A percentile compares a stretch with the other conserved stretches of the same genome.
Evolutionary conservation across 2,888 invertebrate genomes (phyloP).

Genomic region (Sarcophaga caerulescens): DNA sequence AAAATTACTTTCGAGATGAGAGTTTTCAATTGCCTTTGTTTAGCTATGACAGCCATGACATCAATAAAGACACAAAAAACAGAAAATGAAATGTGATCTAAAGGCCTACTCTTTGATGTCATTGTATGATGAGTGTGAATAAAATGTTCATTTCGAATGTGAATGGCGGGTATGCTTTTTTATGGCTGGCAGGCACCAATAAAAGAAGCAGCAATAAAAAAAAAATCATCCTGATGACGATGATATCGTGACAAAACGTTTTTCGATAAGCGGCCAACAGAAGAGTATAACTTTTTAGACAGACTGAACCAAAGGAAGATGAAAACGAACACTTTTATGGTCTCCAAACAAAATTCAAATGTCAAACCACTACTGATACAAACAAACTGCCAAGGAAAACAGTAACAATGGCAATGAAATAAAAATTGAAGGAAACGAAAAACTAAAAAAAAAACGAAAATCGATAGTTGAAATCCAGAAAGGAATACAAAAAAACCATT

Average conservation of each 20-base stretch:
- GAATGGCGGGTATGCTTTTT: constrained; percentile 7
- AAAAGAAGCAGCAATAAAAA: not conserved
- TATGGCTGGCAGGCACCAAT: constrained; percentile 2
- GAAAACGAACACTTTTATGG: not conserved
- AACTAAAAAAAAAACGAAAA: not conserved
- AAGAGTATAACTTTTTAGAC: constrained; percentile 9
- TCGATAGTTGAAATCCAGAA: too few species aligned
- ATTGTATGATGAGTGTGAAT: not conserved
- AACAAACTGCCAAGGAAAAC: not conserved
- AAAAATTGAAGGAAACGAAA: not conserved
- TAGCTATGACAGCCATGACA: constrained; percentile 16
- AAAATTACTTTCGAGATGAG: constrained; percentile 4
- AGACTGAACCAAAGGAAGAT: not conserved
- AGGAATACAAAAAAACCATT: too few species aligned
- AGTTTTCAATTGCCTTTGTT: not conserved
- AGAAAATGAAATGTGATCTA: too few species aligned
- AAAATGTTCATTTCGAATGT: constrained; percentile 30
- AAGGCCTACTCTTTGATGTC: not conserved
- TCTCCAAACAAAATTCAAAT: constrained; percentile 2
- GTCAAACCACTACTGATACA: not conserved
- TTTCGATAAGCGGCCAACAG: constrained; percentile 43
- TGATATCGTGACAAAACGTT: constrained; percentile 54
- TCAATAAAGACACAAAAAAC: constrained; percentile 4
- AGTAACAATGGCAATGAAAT: not conserved
- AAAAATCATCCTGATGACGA: not conserved